Percentiles rank a stretch among this genome's conserved stretches.
Evolutionary conservation across 2,797 vertebrate species (phyloP).

Genomic region (Distichodus sexfasciatus): DNA sequence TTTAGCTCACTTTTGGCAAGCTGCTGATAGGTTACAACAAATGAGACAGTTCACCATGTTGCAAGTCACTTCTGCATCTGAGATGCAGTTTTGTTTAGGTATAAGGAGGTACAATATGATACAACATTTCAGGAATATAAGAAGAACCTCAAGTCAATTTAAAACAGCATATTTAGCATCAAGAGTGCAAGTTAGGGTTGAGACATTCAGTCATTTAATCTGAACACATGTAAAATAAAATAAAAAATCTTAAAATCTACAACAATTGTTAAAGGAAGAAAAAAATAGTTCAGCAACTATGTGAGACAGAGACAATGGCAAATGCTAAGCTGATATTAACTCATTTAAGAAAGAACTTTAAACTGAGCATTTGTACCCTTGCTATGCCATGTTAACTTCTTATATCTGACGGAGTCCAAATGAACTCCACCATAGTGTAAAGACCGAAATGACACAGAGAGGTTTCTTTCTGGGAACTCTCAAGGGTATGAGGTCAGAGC

Average conservation of each 20-base stretch:
- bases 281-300: too few species aligned
- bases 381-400: not conserved
- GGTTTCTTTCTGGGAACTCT: slow-evolving; percentile 10
- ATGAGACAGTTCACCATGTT: slow-evolving; percentile 14
- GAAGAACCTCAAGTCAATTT: too few species aligned
- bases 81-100: not conserved
- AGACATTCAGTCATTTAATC: too few species aligned
- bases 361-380: not conserved
- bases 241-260: too few species aligned
- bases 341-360: not conserved
- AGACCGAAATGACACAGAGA: not conserved
- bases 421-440: not conserved
- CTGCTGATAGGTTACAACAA: not conserved
- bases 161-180: too few species aligned
- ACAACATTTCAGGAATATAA: too few species aligned
- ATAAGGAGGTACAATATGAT: not conserved
- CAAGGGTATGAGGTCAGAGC: slow-evolving; percentile 30
- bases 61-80: not conserved
- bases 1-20: slow-evolving; percentile 7
- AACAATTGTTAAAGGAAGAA: too few species aligned
- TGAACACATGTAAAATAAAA: too few species aligned
- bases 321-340: not conserved
- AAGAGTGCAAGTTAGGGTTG: too few species aligned
- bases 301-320: not conserved
- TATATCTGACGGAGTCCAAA: not conserved